Conservation (phyloP, 2,797 vertebrate genomes). For the Gadopsis bispinosus region DNA sequence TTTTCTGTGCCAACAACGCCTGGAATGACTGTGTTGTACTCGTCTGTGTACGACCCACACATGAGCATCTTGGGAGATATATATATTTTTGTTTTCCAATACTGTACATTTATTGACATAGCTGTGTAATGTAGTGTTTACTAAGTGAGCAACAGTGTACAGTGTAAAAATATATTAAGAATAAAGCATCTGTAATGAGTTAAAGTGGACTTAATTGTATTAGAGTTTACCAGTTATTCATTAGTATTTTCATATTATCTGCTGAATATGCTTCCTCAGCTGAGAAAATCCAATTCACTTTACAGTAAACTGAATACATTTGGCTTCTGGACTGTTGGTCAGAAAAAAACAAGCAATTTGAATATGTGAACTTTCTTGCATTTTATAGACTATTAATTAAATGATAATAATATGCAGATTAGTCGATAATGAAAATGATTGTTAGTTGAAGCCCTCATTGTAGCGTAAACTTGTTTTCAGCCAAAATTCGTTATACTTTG, state of each 20-base stretch:
- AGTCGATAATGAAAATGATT: neutral
- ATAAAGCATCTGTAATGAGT: conserved; percentile 82
- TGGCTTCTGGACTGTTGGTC: neutral
- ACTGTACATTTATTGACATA: conserved; percentile 84
- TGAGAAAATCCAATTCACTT: conserved; percentile 64
- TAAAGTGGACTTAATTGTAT: conserved; percentile 24
- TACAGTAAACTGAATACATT: neutral
- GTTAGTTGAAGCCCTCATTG: neutral
- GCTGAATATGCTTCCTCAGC: neutral
- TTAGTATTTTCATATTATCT: neutral
- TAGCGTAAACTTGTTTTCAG: neutral
- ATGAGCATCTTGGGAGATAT: conserved; percentile 82
- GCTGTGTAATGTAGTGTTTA: conserved; percentile 88
- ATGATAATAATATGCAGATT: neutral
- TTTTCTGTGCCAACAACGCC: conserved; percentile 82
- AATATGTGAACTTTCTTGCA: neutral
- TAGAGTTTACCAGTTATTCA: neutral
- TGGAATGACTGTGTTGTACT: conserved; percentile 79
- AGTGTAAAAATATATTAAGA: conserved; percentile 89
- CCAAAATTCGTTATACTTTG: neutral
- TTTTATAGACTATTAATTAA: neutral
- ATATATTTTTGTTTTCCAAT: conserved; percentile 85
- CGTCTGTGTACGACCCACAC: conserved; percentile 70
- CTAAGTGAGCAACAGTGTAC: conserved; percentile 87
- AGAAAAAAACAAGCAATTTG: neutral